Evolutionary conservation across 2,113 vertebrate genomes (phyloP).

Genomic region (Aldabrachelys gigantea): DNA sequence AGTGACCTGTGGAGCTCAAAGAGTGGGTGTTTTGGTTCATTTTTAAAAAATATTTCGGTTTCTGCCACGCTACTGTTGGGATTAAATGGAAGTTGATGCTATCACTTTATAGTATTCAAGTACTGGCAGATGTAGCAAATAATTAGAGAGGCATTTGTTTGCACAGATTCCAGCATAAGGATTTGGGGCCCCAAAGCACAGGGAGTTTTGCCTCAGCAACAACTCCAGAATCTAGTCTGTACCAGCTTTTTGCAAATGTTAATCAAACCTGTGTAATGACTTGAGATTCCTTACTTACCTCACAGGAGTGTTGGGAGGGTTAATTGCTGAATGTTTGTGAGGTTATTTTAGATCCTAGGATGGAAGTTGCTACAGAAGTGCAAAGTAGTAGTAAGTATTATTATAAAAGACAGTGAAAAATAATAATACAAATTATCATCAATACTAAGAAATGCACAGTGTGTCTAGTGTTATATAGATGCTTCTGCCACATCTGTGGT

Average conservation of each 20-base stretch:
- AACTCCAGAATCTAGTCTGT: background rate
- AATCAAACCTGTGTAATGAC: background rate
- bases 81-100: conserved; percentile 1
- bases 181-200: background rate
- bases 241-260: background rate
- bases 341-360: background rate
- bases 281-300: background rate
- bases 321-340: background rate
- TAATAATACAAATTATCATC: background rate
- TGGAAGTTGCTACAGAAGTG: background rate
- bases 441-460: background rate
- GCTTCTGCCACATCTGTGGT: background rate
- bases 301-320: background rate
- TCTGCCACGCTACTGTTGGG: background rate
- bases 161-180: background rate
- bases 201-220: background rate
- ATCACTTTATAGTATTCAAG: background rate
- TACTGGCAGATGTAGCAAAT: background rate
- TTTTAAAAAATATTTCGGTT: background rate
- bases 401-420: background rate
- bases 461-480: background rate
- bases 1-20: background rate
- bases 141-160: background rate
- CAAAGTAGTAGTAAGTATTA: background rate
- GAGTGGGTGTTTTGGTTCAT: background rate